Percentiles rank a stretch among this genome's conserved stretches.
Evolutionary conservation across 2,113 vertebrate species (phyloP).

Genomic region (Xenopus tropicalis): UCB_Xtro_10.0 CM004450.2:53741001-53741500

Average conservation of each 20-base stretch:
- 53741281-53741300: constrained; percentile 34
- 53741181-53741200: constrained; percentile 4
- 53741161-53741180: constrained; percentile 20
- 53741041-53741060: too few species aligned
- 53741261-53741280: not conserved
- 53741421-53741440: too few species aligned
- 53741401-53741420: too few species aligned
- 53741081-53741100: constrained; percentile 5
- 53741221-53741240: constrained; percentile 9
- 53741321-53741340: constrained; percentile 17
- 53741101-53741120: not conserved
- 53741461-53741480: too few species aligned
- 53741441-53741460: too few species aligned
- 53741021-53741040: too few species aligned
- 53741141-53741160: constrained; percentile 31
- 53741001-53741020: too few species aligned
- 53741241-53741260: constrained; percentile 25
- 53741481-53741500: too few species aligned
- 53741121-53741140: constrained; percentile 30
- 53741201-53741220: constrained; percentile 9
- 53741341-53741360: constrained; percentile 24
- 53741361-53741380: constrained; percentile 41
- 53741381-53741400: not conserved
- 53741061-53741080: too few species aligned
- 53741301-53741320: constrained; percentile 33